phyloP scores from a whole-genome alignment of 2,113 vertebrate genomes.

The Lanius collurio region DNA sequence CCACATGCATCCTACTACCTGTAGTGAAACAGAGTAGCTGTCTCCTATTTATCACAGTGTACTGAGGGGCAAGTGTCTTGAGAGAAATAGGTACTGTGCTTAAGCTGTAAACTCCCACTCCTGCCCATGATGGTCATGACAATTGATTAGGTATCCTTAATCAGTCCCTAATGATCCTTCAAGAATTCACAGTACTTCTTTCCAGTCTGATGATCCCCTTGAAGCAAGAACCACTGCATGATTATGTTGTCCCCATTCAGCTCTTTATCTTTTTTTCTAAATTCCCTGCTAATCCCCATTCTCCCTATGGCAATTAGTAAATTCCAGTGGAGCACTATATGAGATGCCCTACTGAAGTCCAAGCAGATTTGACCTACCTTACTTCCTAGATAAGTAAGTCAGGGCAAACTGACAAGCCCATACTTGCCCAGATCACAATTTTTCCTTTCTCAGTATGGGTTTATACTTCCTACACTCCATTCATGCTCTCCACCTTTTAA shows the following conservation, averaged over 20 bases:
- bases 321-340: background rate
- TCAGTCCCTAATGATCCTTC: background rate
- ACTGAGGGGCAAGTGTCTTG: background rate
- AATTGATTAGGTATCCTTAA: conserved; percentile 10
- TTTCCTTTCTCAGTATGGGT: background rate
- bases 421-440: background rate
- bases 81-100: background rate
- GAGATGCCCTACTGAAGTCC: background rate
- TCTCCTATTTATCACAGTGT: background rate
- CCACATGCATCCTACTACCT: background rate
- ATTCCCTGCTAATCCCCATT: background rate
- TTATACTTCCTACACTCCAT: background rate
- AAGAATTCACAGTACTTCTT: background rate
- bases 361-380: background rate
- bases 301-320: background rate
- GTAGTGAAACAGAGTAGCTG: background rate
- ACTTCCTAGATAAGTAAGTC: background rate
- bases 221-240: background rate
- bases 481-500: background rate
- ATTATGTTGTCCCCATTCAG: background rate
- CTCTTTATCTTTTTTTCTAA: background rate
- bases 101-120: background rate
- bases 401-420: background rate
- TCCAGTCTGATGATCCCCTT: background rate
- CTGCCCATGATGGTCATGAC: background rate